Evolutionary conservation across 2,888 invertebrate genomes (phyloP).

Genomic region (Psylliodes chrysocephalus): DNA sequence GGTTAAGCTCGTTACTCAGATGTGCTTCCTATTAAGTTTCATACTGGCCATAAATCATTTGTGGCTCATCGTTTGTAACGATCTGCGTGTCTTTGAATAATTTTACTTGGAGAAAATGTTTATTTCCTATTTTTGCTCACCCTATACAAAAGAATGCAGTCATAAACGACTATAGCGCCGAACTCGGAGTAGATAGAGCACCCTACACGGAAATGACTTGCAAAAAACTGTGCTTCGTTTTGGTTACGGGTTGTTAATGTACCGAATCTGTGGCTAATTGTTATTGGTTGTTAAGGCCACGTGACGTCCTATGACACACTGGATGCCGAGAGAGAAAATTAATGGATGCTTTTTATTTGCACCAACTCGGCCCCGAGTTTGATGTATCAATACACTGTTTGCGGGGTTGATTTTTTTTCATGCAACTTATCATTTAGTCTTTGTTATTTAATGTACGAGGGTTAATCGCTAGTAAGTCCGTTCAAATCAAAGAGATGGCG

Average conservation of each 20-base stretch:
- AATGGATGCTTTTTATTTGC: slow-evolving; percentile 45
- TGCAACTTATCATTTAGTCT: too few relatives aligned
- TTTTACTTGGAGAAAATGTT: not conserved
- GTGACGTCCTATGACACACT: slow-evolving; percentile 57
- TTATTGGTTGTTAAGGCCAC: slow-evolving; percentile 64
- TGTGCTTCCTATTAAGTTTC: too few relatives aligned
- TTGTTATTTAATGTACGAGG: too few relatives aligned
- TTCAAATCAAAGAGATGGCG: too few relatives aligned
- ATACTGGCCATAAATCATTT: too few relatives aligned
- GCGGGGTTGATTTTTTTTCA: not conserved
- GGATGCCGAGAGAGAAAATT: slow-evolving; percentile 53
- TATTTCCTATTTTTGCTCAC: slow-evolving; percentile 12
- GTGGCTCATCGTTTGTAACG: too few relatives aligned
- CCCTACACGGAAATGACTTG: slow-evolving; percentile 52
- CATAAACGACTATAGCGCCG: slow-evolving; percentile 24
- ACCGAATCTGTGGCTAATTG: slow-evolving; percentile 64
- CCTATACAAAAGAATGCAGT: slow-evolving; percentile 10
- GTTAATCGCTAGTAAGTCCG: too few relatives aligned
- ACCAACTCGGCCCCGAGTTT: slow-evolving; percentile 19
- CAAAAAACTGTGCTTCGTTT: slow-evolving; percentile 57
- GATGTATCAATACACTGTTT: slow-evolving; percentile 23
- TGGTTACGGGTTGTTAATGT: slow-evolving; percentile 62
- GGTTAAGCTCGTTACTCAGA: too few relatives aligned
- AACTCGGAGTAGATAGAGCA: slow-evolving; percentile 34
- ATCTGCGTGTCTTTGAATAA: not conserved